A percentile compares a stretch with the other conserved stretches of the same genome.
Evolutionary conservation across 2,888 invertebrate species (phyloP).

Genomic region (Brachyopa scutellaris): DNA sequence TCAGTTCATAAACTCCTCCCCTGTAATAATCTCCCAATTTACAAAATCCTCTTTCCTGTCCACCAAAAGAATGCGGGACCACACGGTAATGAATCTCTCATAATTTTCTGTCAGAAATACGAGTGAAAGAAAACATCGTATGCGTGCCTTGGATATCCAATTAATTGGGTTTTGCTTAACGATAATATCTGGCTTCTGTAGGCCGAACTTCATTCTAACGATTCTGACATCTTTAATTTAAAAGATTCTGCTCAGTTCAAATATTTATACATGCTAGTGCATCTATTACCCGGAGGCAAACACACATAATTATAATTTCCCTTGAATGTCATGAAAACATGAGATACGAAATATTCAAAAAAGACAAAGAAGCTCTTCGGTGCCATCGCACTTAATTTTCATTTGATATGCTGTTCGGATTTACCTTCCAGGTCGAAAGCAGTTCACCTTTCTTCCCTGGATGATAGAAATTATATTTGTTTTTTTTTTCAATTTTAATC

Average conservation of each 20-base stretch:
- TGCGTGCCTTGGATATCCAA: conserved; percentile 37
- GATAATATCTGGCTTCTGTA: too few relatives aligned
- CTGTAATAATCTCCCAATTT: neutral
- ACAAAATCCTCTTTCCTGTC: neutral
- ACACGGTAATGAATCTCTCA: conserved; percentile 40
- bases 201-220: neutral
- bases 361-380: conserved; percentile 13
- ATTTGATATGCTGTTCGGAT: conserved; percentile 65
- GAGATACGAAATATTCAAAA: conserved; percentile 10
- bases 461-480: neutral
- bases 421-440: conserved; percentile 45
- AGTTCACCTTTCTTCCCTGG: conserved; percentile 11
- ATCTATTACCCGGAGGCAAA: conserved; percentile 41
- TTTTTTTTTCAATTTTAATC: conserved; percentile 53
- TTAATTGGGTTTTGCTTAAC: too few relatives aligned
- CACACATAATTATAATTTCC: conserved; percentile 8
- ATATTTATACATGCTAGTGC: conserved; percentile 38
- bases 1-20: neutral
- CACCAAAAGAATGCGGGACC: conserved; percentile 24
- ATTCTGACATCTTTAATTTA: conserved; percentile 42
- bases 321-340: conserved; percentile 28
- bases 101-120: conserved; percentile 34
- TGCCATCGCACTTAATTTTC: conserved; percentile 60
- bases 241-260: conserved; percentile 29
- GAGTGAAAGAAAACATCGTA: neutral